Base-by-base conservation (phyloP, 2,888 invertebrate genomes). In the Himalopsyche anomala region DNA sequence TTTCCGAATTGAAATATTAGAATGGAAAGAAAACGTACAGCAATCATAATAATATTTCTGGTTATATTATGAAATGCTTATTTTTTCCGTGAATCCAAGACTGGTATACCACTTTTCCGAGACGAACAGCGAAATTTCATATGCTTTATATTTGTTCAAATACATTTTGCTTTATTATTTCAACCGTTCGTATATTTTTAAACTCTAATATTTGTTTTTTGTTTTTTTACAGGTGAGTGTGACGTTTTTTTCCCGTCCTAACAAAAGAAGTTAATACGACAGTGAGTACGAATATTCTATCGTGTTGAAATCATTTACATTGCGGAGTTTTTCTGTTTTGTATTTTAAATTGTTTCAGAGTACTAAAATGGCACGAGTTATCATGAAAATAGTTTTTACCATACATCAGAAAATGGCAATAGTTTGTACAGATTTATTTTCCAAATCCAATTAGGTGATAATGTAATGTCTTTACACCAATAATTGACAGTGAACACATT, bases 201-300 rank as follows among this genome's bases (percentile, higher is more conserved):
- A 51, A 38, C 38, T 38, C 36, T 74, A 74, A 74, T 11, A 62
- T 62, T 62, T 74, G 74, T 36, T 74, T 74, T 74, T 74, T 74
- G 74, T 74, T 74, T 74, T 51, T 74, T 74, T 74, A 74, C 74
- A 74, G 74, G 74, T 74, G 38, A 74, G 74, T 74, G 38, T 8
- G 15, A 36, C 38, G 74, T 19, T 19, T 74, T 69, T 74, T 74
- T 36, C 36, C 74, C 12, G 74, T 36, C 12, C 15, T 15, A 38
- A 12, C 15, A 0, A 36, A 74, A 74, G 38, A 38, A 28, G 19
- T 36, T 36, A 2, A 4, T 5, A 4, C 5, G 12, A 15, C 19
- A 1, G 74, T 36, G 5, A 36, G 74, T 74, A 74, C 9, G 4
- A 62, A 19, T 3, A 28, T 28, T 62, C n/a, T 8, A 19, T 62